Percentiles rank a stretch among this genome's conserved stretches.
Evolutionary conservation across 2,113 vertebrate species (phyloP).

Genomic region (Pseudorhombus dupliciocellatus): DNA sequence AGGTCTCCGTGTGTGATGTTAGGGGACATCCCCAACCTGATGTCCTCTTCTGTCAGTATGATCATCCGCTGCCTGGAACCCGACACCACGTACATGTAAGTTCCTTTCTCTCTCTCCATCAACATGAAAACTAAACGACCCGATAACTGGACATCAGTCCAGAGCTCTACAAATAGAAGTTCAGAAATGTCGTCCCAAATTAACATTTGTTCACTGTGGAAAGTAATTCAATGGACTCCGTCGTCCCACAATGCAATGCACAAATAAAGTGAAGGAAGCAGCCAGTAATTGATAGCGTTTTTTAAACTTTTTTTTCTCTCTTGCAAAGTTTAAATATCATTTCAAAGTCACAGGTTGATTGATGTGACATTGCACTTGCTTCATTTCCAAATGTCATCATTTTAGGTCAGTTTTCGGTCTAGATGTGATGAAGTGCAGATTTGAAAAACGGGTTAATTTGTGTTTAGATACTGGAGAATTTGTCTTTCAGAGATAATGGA

Average conservation of each 20-base stretch:
- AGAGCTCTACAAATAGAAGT: not conserved
- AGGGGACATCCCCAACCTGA: constrained; percentile 91
- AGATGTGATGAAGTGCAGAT: no score
- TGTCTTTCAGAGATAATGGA: no score
- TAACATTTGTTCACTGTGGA: no score
- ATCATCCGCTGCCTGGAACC: constrained; percentile 95
- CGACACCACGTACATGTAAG: constrained; percentile 97
- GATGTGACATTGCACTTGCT: not conserved
- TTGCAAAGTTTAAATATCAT: no score
- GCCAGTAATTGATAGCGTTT: no score
- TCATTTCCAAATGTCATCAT: not conserved
- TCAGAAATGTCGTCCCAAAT: no score
- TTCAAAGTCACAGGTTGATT: no score
- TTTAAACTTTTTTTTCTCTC: no score
- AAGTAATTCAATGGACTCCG: not conserved
- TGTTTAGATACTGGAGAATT: no score
- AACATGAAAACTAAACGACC: not conserved
- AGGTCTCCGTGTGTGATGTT: constrained; percentile 97
- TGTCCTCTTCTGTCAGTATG: constrained; percentile 91
- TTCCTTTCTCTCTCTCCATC: constrained; percentile 13
- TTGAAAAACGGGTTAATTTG: no score
- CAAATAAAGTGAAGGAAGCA: not conserved
- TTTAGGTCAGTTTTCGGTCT: no score
- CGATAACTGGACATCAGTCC: not conserved
- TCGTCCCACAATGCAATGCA: constrained; percentile 10